phyloP scores from a whole-genome alignment of 64 coral and sea anemone species.

The Montipora cactus region DNA sequence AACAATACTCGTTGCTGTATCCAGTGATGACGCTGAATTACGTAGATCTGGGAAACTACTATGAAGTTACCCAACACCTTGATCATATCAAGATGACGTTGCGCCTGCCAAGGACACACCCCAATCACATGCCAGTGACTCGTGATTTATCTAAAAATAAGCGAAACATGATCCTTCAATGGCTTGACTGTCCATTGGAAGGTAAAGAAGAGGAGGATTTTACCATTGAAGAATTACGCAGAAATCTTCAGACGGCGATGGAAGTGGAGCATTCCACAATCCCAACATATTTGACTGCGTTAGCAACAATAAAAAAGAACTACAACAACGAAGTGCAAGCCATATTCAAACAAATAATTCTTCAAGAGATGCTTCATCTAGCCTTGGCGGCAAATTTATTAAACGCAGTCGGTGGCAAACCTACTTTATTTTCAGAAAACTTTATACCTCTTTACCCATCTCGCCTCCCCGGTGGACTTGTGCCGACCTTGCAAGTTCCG shows the following conservation, averaged over 20 bases:
- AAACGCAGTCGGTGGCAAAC: constrained; percentile 59
- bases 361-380: constrained; percentile 74
- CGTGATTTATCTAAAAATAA: constrained; percentile 43
- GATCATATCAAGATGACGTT: constrained; percentile 17
- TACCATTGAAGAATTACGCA: constrained; percentile 25
- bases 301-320: constrained; percentile 21
- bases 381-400: constrained; percentile 50
- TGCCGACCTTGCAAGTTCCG: constrained; percentile 15
- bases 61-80: constrained; percentile 5
- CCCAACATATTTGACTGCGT: constrained; percentile 56
- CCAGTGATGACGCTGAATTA: constrained; percentile 47
- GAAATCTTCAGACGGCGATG: constrained; percentile 37
- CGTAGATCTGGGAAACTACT: constrained; percentile 46
- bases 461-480: constrained; percentile 31
- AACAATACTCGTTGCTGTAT: constrained; percentile 39
- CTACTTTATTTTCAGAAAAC: background rate
- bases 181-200: background rate
- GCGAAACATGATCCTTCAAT: constrained; percentile 43
- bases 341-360: constrained; percentile 17
- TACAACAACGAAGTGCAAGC: constrained; percentile 38
- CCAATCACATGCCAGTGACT: constrained; percentile 59
- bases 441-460: constrained; percentile 63
- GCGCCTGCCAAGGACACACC: background rate
- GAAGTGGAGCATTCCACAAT: constrained; percentile 67
- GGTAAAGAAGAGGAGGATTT: constrained; percentile 8